These are phyloP conservation scores for Onychostruthus taczanowskii DNA, from an alignment of 2,113 vertebrate species.

Conservation along the genomic window DNA sequence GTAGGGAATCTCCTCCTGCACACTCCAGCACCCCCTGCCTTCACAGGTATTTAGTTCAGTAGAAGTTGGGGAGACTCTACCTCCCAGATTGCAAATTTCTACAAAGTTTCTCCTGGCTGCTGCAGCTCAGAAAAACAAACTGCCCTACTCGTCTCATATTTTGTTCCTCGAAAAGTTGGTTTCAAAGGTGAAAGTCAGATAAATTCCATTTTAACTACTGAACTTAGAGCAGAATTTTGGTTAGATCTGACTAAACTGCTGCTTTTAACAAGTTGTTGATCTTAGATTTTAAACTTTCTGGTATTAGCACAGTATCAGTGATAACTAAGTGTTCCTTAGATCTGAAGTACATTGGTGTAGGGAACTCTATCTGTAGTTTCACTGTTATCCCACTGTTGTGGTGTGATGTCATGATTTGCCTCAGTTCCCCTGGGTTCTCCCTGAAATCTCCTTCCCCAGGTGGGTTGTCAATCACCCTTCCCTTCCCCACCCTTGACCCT, in stretches of 20 bases:
- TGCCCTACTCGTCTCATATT: neutral
- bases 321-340: neutral
- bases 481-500: no score
- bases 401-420: no score
- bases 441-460: no score
- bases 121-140: neutral
- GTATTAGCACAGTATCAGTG: neutral
- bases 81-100: neutral
- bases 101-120: neutral
- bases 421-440: no score
- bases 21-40: neutral
- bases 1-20: neutral
- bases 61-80: accelerated
- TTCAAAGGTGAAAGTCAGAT: neutral
- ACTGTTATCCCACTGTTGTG: neutral
- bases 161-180: neutral
- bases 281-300: neutral
- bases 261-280: neutral
- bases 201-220: neutral
- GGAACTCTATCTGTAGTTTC: neutral
- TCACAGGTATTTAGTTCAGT: neutral
- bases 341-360: neutral
- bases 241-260: neutral
- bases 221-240: neutral
- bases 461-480: no score